phyloP scores from a whole-genome alignment of 2,113 vertebrate species.

The Hypanus sabinus region DNA sequence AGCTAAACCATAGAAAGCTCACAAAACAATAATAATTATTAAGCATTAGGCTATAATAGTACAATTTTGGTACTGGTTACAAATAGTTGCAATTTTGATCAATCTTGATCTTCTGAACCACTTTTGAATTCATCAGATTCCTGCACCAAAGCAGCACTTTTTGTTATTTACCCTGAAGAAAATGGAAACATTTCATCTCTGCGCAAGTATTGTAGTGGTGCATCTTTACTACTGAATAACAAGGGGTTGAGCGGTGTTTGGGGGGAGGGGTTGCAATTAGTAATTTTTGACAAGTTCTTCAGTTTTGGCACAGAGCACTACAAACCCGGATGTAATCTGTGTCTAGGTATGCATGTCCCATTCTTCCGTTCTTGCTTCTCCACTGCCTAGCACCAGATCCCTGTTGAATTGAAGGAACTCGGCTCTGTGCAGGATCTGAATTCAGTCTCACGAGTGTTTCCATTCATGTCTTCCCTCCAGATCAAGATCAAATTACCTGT shows the following conservation, averaged over 20 bases:
- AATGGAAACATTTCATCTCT: background rate
- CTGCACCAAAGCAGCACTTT: background rate
- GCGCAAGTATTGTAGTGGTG: background rate
- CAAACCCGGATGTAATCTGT: background rate
- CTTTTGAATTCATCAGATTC: background rate
- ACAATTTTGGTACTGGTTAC: background rate
- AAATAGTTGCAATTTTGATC: background rate
- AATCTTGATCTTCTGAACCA: no score
- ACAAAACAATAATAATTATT: background rate
- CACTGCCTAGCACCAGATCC: background rate
- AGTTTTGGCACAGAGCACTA: background rate
- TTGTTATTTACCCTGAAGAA: background rate
- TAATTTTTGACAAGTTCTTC: no score
- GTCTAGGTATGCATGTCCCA: background rate
- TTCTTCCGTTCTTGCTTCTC: background rate
- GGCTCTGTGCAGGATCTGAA: background rate
- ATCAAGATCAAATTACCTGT: slow-evolving; percentile 33
- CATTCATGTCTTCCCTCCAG: slow-evolving; percentile 7
- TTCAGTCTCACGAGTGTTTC: background rate
- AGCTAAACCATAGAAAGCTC: background rate
- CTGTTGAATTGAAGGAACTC: background rate
- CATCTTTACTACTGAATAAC: background rate
- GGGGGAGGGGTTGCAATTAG: background rate
- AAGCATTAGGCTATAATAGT: background rate
- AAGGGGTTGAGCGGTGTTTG: background rate